Conservation (phyloP, 1,140 invertebrate genomes). For the Heliconius melpomene region DNA sequence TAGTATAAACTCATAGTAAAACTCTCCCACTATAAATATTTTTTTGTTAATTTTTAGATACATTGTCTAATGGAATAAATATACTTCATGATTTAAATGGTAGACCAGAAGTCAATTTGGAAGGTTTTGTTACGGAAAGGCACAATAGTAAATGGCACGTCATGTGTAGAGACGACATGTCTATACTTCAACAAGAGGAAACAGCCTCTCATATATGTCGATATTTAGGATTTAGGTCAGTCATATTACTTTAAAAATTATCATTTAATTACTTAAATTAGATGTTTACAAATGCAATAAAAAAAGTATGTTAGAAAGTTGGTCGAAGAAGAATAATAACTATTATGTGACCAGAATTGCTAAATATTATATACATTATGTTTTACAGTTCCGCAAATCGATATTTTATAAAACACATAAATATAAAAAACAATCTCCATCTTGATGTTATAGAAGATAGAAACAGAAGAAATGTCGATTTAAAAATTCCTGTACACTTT, state of each 20-base stretch:
- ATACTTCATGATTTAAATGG: constrained; percentile 82
- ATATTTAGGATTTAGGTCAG: constrained; percentile 84
- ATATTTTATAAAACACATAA: constrained; percentile 67
- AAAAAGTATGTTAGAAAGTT: no score
- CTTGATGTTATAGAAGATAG: constrained; percentile 39
- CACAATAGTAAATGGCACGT: constrained; percentile 83
- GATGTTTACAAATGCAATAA: no score
- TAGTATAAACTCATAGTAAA: constrained; percentile 8
- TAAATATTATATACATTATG: no score
- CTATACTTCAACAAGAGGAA: constrained; percentile 58
- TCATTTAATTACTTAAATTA: no score
- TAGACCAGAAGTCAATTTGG: constrained; percentile 80
- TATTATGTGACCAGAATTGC: no score
- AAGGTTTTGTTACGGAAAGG: constrained; percentile 84
- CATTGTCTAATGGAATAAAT: constrained; percentile 83
- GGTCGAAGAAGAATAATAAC: no score
- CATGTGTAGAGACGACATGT: constrained; percentile 81
- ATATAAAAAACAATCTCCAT: constrained; percentile 57
- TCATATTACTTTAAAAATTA: background rate
- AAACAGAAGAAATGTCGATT: constrained; percentile 51
- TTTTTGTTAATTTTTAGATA: constrained; percentile 76
- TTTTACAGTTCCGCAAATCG: constrained; percentile 62
- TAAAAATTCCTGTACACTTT: constrained; percentile 54
- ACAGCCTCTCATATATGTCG: constrained; percentile 81
- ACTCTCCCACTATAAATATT: no score